Percentiles rank a stretch among this genome's conserved stretches.
Evolutionary conservation across 2,888 invertebrate species (phyloP).

Genomic region (Drosophila kambysellisi): DNA sequence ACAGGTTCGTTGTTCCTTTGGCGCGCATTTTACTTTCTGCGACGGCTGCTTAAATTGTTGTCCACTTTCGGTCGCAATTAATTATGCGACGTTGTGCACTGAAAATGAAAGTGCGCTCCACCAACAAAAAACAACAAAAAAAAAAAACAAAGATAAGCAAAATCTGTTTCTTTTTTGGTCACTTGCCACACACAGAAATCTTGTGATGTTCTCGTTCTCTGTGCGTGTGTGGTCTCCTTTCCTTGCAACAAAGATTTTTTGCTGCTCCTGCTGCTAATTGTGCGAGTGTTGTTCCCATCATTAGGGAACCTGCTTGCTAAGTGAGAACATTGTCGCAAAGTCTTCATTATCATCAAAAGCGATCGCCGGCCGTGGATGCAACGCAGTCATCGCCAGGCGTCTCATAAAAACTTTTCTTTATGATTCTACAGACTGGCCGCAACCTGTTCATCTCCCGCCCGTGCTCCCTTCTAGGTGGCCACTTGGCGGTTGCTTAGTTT

Average conservation of each 20-base stretch:
- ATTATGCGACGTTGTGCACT: conserved; percentile 73
- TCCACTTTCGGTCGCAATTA: conserved; percentile 82
- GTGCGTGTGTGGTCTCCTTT: conserved; percentile 23
- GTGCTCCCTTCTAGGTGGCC: conserved; percentile 36
- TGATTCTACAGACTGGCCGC: conserved; percentile 37
- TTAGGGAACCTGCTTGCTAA: conserved; percentile 32
- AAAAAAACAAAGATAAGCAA: neutral
- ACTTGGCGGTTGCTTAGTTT: conserved; percentile 50
- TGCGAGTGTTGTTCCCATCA: conserved; percentile 27
- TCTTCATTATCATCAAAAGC: conserved; percentile 71
- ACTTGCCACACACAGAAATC: conserved; percentile 4
- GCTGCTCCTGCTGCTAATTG: neutral
- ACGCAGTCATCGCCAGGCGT: conserved; percentile 41
- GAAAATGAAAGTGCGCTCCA: conserved; percentile 75
- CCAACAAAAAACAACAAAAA: neutral
- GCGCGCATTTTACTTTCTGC: conserved; percentile 76
- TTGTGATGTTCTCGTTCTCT: conserved; percentile 10
- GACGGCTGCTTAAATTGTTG: conserved; percentile 72
- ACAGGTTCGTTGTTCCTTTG: conserved; percentile 74
- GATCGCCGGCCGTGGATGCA: conserved; percentile 31
- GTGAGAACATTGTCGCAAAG: conserved; percentile 62
- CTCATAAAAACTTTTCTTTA: conserved; percentile 71
- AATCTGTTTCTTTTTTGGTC: neutral
- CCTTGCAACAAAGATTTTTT: neutral
- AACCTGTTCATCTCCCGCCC: conserved; percentile 4